Base-by-base conservation (phyloP, 2,888 invertebrate genomes). In the Leptogaster cylindrica region DNA sequence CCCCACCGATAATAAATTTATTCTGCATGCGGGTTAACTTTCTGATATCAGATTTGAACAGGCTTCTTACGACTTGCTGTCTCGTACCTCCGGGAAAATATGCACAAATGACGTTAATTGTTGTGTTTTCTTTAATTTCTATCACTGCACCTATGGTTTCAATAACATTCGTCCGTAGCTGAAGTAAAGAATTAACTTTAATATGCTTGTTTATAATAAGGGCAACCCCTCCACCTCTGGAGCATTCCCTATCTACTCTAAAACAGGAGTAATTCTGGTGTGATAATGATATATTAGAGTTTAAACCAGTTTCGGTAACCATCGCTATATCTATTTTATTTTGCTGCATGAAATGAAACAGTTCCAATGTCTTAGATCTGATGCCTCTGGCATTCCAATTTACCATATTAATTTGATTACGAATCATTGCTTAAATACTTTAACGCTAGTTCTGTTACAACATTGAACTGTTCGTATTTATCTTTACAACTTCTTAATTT, bases 1-100 rank as follows among this genome's bases (percentile, higher is more conserved):
- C 41, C 18, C 41, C 41, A 41, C 41, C 41, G 14, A 41, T 41
- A 41, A 41, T 41, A 18, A 41, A 41, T 16, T n/a, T 41, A 16
- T 18, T 18, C 41, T 10, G 41, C 18, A 41, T 6, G 12, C 36
- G 36, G 14, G 12, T 41, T 10, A 41, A 41, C 18, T 41, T 41
- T 12, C 14, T 16, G 6, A 41, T 8, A 41, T 41, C 41, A 4
- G 41, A n/a, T 41, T 18, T 10, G 10, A 36, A 12, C 12, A 36
- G 36, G 10, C 36, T 12, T 36, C 36, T 36, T 10, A 36, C 12
- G 12, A 12, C n/a, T 3, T 36, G 10, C n/a, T 36, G 10, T 12
- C n/a, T 12, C 12, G 36, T 12, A 36, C 36, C 36, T 36, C 36
- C 36, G 4, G n/a, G n/a, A n/a, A n/a, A n/a, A n/a, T n/a, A n/a